phyloP scores from a whole-genome alignment of 2,113 vertebrate species.

The Lophura nycthemera region DNA sequence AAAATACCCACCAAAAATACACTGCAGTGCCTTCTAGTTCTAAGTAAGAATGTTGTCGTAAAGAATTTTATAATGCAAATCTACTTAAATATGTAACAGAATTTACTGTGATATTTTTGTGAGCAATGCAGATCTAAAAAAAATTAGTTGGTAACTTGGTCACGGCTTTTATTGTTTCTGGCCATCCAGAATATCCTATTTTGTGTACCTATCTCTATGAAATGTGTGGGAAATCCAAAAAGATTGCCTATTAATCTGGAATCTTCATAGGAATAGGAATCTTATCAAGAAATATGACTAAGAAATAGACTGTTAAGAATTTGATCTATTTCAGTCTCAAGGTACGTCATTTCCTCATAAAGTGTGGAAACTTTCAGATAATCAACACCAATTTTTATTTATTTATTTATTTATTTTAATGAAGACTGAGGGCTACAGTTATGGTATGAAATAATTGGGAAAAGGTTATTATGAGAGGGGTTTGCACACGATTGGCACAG shows the following conservation, averaged over 20 bases:
- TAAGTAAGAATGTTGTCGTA: neutral
- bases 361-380: neutral
- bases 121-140: neutral
- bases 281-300: neutral
- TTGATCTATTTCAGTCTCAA: neutral
- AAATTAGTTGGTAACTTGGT: neutral
- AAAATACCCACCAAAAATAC: neutral
- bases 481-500: neutral
- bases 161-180: neutral
- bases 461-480: neutral
- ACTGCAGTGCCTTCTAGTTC: neutral
- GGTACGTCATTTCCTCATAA: neutral
- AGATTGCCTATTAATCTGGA: neutral
- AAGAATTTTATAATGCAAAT: neutral
- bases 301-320: neutral
- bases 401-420: neutral
- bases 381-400: neutral
- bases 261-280: neutral
- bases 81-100: neutral
- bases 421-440: neutral
- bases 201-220: neutral
- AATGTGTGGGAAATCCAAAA: neutral
- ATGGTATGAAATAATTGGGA: neutral
- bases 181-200: neutral
- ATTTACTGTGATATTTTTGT: neutral